Evolutionary conservation across 2,113 vertebrate genomes (phyloP).

Genomic region (Dipodomys merriami): DNA sequence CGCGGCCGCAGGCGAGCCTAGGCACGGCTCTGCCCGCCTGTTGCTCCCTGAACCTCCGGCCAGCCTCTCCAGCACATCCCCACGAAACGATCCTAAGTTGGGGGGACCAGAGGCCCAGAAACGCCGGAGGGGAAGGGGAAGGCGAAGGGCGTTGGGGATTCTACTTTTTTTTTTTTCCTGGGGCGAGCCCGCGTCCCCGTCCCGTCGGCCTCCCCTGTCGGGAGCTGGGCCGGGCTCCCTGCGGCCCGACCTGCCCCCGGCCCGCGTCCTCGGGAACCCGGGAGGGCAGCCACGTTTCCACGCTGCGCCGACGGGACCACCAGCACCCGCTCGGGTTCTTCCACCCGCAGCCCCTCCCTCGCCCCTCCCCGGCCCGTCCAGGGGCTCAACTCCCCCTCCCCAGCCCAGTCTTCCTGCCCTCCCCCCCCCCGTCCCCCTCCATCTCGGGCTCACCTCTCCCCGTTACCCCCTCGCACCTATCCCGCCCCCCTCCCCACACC

Average conservation of each 20-base stretch:
- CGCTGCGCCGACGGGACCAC: not conserved
- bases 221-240: not conserved
- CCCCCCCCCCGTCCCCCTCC: conserved; percentile 56
- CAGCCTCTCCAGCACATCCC: not conserved
- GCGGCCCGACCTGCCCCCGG: not conserved
- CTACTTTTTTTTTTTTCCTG: too few relatives aligned
- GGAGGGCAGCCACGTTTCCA: too few relatives aligned
- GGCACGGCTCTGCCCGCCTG: conserved; percentile 37
- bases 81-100: not conserved
- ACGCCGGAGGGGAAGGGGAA: too few relatives aligned
- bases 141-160: not conserved
- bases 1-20: not conserved
- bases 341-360: conserved; percentile 57
- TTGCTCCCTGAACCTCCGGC: conserved; percentile 45
- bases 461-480: not conserved
- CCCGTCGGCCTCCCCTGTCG: not conserved
- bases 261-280: not conserved
- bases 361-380: conserved; percentile 61
- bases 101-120: not conserved
- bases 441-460: too few relatives aligned
- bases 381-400: conserved; percentile 9
- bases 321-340: not conserved
- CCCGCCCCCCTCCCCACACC: conserved; percentile 9
- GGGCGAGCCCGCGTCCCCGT: not conserved
- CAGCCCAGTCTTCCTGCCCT: not conserved